Percentiles rank a stretch among this genome's conserved stretches.
Evolutionary conservation across 2,888 invertebrate genomes (phyloP).

Genomic region (Sinhomidia bicolor): DNA sequence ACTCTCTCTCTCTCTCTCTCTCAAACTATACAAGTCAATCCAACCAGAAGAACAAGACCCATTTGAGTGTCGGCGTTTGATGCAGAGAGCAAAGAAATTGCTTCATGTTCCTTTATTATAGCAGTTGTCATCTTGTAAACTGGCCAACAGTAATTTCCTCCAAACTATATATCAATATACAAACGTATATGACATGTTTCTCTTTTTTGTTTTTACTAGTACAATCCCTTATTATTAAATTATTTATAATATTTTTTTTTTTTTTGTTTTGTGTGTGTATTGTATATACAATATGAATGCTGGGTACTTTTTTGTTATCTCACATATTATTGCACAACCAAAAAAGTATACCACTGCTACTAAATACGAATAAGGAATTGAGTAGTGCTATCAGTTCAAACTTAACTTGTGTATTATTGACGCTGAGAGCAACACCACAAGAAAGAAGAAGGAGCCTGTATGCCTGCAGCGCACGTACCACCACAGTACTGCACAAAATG

Average conservation of each 20-base stretch:
- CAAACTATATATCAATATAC: neutral
- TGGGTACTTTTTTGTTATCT: too few relatives aligned
- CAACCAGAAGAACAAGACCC: neutral
- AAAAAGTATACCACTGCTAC: neutral
- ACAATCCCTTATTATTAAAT: too few relatives aligned
- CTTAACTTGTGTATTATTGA: neutral
- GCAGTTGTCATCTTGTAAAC: neutral
- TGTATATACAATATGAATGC: too few relatives aligned
- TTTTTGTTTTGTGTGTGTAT: neutral
- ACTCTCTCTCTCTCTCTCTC: neutral
- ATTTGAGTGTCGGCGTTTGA: neutral
- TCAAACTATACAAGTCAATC: neutral
- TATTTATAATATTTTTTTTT: neutral
- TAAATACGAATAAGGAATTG: too few relatives aligned
- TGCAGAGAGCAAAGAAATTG: neutral
- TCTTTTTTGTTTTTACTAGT: neutral
- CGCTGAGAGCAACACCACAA: neutral
- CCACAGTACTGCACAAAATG: neutral
- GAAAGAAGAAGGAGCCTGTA: neutral
- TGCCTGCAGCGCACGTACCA: neutral
- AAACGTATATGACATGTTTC: neutral
- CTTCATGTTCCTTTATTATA: neutral
- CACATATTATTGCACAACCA: too few relatives aligned
- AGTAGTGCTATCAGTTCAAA: too few relatives aligned
- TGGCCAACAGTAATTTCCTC: constrained; percentile 17